Base-by-base conservation (phyloP, 2,888 invertebrate genomes). In the Tinea semifulvella region DNA sequence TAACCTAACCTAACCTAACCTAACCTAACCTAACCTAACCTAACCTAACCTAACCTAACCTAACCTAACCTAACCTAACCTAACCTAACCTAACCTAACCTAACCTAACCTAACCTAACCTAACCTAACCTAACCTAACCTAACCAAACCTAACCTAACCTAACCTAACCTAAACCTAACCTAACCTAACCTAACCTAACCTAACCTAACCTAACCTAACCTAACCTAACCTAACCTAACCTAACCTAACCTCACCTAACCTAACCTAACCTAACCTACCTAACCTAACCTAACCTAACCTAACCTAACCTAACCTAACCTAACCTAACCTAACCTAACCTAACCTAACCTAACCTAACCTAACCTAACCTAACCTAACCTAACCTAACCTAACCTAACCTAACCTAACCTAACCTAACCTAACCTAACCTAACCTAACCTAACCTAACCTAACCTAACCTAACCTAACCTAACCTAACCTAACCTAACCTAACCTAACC, bases 21-120 rank as follows among this genome's bases (percentile, higher is more conserved):
- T 46, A 46, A 46, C 46, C 46, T 46, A 46, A 46, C 46, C 46
- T 46, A 46, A 46, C 46, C 46, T 46, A 46, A 46, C 46, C 46
- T 46, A 46, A 46, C 46, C 46, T 46, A 46, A 46, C 46, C 46
- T 46, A 46, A 46, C 46, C 46, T 46, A 46, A 46, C 46, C 46
- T 46, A 46, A 46, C 46, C 46, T 46, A 46, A 46, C 46, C 46
- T 46, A 46, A 46, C 46, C 46, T 46, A 46, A 46, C 46, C 46
- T 46, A 46, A 46, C 46, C 46, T 46, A 46, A 46, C 46, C 46
- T 46, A 46, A 46, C 46, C 46, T 46, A 46, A 46, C 46, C 46
- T 46, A 46, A 46, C 46, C 46, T 46, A 46, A 46, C 46, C 46
- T 46, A 46, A 46, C 46, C 46, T 46, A 46, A 46, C 46, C 46